Percentiles rank a stretch among this genome's conserved stretches.
phyloP scores from a whole-genome alignment of 2,888 invertebrate genomes.

The Hybos culiciformis region DNA sequence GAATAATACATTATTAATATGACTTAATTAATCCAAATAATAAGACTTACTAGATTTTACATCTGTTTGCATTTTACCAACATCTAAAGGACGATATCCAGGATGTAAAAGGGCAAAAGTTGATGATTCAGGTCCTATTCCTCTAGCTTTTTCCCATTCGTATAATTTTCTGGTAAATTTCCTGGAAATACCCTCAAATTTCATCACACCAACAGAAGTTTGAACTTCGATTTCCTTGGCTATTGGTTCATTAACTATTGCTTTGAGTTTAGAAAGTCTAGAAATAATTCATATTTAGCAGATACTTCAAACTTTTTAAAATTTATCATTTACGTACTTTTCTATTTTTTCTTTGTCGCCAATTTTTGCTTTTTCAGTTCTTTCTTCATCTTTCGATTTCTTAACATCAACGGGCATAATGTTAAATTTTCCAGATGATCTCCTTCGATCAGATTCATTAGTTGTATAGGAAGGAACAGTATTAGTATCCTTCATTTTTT shows the following conservation, averaged over 20 bases:
- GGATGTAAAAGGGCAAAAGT: constrained; percentile 65
- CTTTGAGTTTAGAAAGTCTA: constrained; percentile 33
- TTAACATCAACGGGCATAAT: constrained; percentile 20
- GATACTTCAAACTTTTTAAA: neutral
- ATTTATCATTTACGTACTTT: constrained; percentile 12
- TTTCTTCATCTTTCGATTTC: constrained; percentile 25
- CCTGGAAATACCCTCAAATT: constrained; percentile 74
- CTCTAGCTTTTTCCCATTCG: constrained; percentile 83
- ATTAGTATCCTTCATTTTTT: constrained; percentile 53
- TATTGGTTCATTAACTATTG: constrained; percentile 41
- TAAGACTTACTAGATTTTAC: constrained; percentile 11
- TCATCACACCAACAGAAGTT: constrained; percentile 68
- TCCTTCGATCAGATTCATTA: constrained; percentile 27
- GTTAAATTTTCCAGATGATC: constrained; percentile 14
- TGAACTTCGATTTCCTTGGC: constrained; percentile 65
- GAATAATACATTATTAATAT: neutral
- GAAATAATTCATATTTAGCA: neutral
- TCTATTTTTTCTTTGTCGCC: constrained; percentile 50
- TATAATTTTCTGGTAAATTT: constrained; percentile 81
- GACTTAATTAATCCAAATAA: neutral
- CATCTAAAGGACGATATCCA: constrained; percentile 36
- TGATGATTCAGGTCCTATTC: constrained; percentile 72
- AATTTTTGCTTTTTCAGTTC: constrained; percentile 45
- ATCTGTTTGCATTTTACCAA: constrained; percentile 29
- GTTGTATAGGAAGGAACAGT: constrained; percentile 38